Evolutionary conservation across 2,888 invertebrate species (phyloP).

Genomic region (Meliscaeva auricollis): DNA sequence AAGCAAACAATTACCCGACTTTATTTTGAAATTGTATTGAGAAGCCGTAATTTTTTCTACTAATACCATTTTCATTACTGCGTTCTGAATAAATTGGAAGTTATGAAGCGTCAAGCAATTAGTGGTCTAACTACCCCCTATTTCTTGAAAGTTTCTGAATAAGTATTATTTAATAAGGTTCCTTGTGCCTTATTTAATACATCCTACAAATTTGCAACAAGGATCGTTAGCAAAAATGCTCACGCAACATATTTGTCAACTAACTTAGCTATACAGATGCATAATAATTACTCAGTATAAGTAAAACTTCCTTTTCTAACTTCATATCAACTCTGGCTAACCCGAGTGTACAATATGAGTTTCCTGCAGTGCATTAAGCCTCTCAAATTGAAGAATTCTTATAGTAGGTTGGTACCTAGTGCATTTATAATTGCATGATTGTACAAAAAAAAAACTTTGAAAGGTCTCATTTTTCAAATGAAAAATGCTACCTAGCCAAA

Average conservation of each 20-base stretch:
- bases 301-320: constrained; percentile 8
- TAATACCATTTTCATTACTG: no score
- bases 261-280: not conserved
- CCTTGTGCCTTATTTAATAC: no score
- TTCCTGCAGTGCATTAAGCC: not conserved
- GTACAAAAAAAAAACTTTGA: constrained; percentile 21
- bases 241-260: constrained; percentile 1
- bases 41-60: no score
- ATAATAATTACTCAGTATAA: constrained; percentile 1
- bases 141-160: no score
- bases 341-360: not conserved
- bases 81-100: no score
- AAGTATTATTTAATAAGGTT: no score
- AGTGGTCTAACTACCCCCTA: no score
- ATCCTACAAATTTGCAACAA: not conserved
- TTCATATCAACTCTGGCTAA: constrained; percentile 6
- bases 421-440: constrained; percentile 35
- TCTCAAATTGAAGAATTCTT: no score
- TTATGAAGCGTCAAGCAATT: no score
- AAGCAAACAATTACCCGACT: no score
- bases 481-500: not conserved
- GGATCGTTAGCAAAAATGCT: not conserved
- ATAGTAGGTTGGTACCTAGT: not conserved
- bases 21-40: no score
- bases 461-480: constrained; percentile 7